These are phyloP conservation scores for Poecilia gillii DNA, from an alignment of 2,797 vertebrate genomes.

Conservation along the genomic window DNA sequence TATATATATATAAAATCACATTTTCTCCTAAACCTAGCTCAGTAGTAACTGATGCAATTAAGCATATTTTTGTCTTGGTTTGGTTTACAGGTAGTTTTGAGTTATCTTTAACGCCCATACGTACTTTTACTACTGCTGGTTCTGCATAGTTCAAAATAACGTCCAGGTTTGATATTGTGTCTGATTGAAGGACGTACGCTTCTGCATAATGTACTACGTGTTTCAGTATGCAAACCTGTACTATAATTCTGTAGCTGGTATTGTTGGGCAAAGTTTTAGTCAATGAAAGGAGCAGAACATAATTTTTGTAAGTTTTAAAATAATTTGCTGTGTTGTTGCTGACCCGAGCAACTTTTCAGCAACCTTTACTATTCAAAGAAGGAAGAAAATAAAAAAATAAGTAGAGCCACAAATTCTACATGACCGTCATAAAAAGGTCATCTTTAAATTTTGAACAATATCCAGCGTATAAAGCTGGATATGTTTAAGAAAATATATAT, in stretches of 20 bases:
- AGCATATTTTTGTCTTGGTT: not conserved
- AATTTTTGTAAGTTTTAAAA: not conserved
- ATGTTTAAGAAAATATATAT: not conserved
- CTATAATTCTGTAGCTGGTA: not conserved
- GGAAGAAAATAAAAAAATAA: not conserved
- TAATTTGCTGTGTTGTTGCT: not conserved
- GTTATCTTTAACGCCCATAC: not conserved
- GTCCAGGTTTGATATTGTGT: not conserved
- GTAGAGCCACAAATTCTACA: not conserved
- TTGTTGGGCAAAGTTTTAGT: not conserved
- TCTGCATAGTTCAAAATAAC: not conserved
- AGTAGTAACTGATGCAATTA: not conserved
- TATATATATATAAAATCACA: not conserved
- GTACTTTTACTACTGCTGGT: not conserved
- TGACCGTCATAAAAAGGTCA: not conserved
- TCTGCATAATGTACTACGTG: not conserved
- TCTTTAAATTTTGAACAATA: not conserved
- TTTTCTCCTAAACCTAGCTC: not conserved
- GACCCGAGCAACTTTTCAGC: not conserved
- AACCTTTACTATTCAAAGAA: not conserved
- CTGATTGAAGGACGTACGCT: not conserved
- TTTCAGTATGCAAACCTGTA: not conserved
- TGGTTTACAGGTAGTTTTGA: not conserved
- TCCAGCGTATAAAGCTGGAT: not conserved
- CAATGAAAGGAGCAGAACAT: not conserved